phyloP scores from a whole-genome alignment of 2,888 invertebrate genomes.

The Ochlodes sylvanus region DNA sequence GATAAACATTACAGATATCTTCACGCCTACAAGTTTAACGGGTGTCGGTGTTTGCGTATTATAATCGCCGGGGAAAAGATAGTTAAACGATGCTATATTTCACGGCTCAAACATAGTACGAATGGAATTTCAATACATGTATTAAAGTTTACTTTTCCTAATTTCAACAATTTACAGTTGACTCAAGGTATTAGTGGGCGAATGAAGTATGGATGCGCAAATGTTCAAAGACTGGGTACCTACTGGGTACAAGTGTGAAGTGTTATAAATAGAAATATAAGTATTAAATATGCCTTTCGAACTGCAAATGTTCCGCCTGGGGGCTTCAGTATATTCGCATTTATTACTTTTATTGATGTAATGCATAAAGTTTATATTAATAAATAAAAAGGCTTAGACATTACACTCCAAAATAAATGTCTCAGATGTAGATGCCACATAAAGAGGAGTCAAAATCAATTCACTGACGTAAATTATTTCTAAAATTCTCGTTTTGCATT shows the following conservation, averaged over 20 bases:
- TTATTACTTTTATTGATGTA: too few species aligned
- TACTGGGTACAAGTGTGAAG: conserved; percentile 28
- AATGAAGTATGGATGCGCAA: conserved; percentile 29
- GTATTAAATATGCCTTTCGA: neutral
- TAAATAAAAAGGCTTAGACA: too few species aligned
- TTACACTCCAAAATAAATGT: too few species aligned
- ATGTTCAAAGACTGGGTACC: conserved; percentile 15
- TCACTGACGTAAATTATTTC: too few species aligned
- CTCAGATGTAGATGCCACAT: too few species aligned
- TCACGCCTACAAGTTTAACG: conserved; percentile 46
- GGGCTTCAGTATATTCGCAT: too few species aligned
- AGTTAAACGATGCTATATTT: conserved; percentile 48
- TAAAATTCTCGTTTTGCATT: too few species aligned
- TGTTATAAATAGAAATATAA: conserved; percentile 10
- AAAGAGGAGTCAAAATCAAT: too few species aligned
- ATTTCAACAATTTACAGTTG: conserved; percentile 41
- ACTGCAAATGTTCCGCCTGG: too few species aligned
- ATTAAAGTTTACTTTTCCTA: conserved; percentile 39
- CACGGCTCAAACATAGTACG: conserved; percentile 44
- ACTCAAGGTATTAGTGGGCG: conserved; percentile 29
- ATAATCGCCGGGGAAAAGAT: conserved; percentile 49
- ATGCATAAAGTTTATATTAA: too few species aligned
- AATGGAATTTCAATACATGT: conserved; percentile 41
- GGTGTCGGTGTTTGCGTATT: conserved; percentile 50
- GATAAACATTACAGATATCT: conserved; percentile 40